phyloP scores from a whole-genome alignment of 2,797 vertebrate genomes.

The Pygocentrus nattereri region DNA sequence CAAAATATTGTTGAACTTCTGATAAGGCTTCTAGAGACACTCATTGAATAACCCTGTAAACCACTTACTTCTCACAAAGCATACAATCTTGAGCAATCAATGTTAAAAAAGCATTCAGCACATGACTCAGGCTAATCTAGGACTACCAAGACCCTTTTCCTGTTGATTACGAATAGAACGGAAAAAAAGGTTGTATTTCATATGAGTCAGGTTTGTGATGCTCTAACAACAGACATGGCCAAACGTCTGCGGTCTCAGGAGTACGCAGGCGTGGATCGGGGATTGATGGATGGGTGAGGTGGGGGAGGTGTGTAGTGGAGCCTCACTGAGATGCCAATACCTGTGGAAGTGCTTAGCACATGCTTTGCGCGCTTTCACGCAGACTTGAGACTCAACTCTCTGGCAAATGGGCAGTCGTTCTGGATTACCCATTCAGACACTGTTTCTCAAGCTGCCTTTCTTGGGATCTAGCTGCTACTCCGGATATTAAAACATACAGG shows the following conservation, averaged over 20 bases:
- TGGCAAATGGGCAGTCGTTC: conserved; percentile 58
- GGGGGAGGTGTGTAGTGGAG: conserved; percentile 47
- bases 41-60: not conserved
- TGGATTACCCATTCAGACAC: conserved; percentile 50
- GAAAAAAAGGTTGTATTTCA: not conserved
- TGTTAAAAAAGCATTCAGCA: not conserved
- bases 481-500: conserved; percentile 22
- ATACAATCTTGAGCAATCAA: not conserved
- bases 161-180: conserved; percentile 1
- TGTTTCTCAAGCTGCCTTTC: conserved; percentile 24
- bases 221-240: conserved; percentile 10
- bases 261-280: conserved; percentile 13
- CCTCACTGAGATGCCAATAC: conserved; percentile 35
- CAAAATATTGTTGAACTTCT: not conserved
- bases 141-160: not conserved
- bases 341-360: conserved; percentile 61
- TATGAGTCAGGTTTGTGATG: not conserved
- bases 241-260: conserved; percentile 34
- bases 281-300: not conserved
- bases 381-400: conserved; percentile 35
- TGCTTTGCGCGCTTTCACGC: conserved; percentile 52
- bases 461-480: conserved; percentile 9
- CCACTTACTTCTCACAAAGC: not conserved
- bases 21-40: not conserved
- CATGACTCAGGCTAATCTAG: not conserved